Evolutionary conservation across 2,113 vertebrate species (phyloP).

Genomic region (Tamias sibiricus): DNA sequence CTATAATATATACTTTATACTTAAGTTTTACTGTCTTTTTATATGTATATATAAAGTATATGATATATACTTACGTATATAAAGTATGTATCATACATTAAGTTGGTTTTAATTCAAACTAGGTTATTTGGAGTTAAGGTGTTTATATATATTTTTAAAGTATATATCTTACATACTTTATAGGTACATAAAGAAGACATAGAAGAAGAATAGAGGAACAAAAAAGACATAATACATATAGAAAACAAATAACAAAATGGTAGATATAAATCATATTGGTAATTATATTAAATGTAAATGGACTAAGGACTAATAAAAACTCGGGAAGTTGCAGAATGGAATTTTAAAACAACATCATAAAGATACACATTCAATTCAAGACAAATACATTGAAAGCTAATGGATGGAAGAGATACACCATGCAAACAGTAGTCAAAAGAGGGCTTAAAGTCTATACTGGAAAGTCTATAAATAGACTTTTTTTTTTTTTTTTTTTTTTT

Average conservation of each 20-base stretch:
- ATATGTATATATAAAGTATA: no score
- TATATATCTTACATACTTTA: no score
- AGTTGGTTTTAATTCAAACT: no score
- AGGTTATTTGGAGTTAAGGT: no score
- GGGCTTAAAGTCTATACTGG: background rate
- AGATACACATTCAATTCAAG: background rate
- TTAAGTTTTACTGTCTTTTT: no score
- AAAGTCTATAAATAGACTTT: background rate
- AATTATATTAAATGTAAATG: background rate
- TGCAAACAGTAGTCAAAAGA: background rate
- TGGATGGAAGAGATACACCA: background rate
- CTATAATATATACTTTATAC: no score
- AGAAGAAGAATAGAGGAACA: background rate
- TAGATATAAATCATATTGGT: background rate
- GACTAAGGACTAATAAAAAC: background rate
- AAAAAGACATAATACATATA: background rate
- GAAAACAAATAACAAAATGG: background rate
- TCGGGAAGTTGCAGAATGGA: background rate
- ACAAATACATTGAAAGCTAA: background rate
- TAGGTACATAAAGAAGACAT: background rate
- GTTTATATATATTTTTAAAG: no score
- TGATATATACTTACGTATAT: no score
- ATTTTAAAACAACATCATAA: background rate
- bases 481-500: no score
- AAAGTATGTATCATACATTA: no score